phyloP scores from a whole-genome alignment of 2,797 vertebrate species.

The Pyrrhura leucotis region DNA sequence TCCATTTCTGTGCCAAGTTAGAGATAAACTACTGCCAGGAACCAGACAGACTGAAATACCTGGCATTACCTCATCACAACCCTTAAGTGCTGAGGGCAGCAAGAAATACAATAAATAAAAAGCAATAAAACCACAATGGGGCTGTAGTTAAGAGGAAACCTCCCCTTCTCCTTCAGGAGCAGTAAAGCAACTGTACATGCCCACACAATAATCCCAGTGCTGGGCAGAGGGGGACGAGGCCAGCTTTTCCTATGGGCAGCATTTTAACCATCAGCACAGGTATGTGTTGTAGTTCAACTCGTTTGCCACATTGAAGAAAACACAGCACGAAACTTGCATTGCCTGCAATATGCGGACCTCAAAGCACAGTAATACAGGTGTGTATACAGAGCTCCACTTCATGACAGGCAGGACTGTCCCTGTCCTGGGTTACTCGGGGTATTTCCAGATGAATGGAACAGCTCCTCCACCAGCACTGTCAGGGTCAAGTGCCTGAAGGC shows the following conservation, averaged over 20 bases:
- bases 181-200: rapidly evolving
- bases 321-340: background rate
- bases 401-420: background rate
- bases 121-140: background rate
- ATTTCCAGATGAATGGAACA: background rate
- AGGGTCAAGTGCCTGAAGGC: background rate
- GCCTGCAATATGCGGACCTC: rapidly evolving
- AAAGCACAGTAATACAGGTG: rapidly evolving
- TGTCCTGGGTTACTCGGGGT: background rate
- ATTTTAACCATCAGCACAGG: background rate
- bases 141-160: background rate
- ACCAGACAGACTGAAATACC: background rate
- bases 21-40: background rate
- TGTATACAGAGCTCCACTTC: background rate
- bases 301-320: background rate
- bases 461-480: background rate
- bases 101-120: background rate
- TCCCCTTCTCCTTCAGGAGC: background rate
- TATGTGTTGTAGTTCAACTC: rapidly evolving
- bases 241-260: rapidly evolving
- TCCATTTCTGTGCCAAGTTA: rapidly evolving
- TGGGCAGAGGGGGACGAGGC: background rate
- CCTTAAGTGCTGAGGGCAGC: background rate
- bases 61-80: background rate
- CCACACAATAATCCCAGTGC: background rate